Evolutionary conservation across 1,140 invertebrate genomes (phyloP), one percentile per base, ranked within the genome.

Genomic region (Heliconius hermathena): DNA sequence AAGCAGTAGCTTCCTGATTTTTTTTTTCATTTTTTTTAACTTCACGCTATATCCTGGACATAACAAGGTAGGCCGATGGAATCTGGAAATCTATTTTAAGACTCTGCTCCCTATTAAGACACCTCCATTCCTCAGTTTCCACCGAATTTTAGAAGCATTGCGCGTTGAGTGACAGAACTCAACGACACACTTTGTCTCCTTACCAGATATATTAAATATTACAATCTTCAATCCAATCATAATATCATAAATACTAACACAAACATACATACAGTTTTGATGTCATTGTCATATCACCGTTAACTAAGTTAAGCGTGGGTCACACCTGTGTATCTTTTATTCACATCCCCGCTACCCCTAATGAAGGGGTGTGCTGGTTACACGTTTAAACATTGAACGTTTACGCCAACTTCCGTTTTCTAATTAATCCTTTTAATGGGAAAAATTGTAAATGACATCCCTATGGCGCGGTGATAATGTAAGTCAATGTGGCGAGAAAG

Each of bases 241-340:
- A 16, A 66, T 66, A 18, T 66, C 60, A 66, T 26, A 9, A 66
- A 26, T 66, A 29, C 2, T 26, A n/a, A 29, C 60, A 66, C 3
- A 26, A 13, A 46, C 41, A 46, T 26, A 4, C 60, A 66, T 66
- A 66, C 60, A 66, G 29, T 66, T 66, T 66, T 66, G 60, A 66
- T 66, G 22, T 66, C 54, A 22, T 66, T 66, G 60, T 66, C 26
- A 66, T 66, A 66, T 66, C 60, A 66, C 1, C 60, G 60, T 18
- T 66, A 66, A 66, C 60, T 66, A 66, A 66, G 13, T 70, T 49
- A 71, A 76, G 74, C 60, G 26, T 60, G 74, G 74, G 74, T 76
- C 74, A 71, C 74, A 76, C 74, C 60, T 66, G 74, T 76, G 74
- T 76, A 76, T 76, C 60, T 76, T 76, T 76, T 71, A 76, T 76